A percentile compares a stretch with the other conserved stretches of the same genome.
Evolutionary conservation across 2,113 vertebrate species (phyloP).

Genomic region (Etia nguti): DNA sequence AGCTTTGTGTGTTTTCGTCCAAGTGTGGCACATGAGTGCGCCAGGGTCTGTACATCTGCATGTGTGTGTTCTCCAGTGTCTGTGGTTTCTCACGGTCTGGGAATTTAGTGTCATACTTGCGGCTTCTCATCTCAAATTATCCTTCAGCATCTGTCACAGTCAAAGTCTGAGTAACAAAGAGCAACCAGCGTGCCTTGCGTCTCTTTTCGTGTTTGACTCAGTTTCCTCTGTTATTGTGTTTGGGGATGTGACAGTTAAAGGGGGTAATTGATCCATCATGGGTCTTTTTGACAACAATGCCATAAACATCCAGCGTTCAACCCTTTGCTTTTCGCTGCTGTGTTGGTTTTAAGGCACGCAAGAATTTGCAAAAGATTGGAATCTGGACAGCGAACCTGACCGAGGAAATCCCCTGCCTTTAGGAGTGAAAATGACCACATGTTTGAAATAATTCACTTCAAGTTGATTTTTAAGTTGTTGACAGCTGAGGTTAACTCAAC

Average conservation of each 20-base stretch:
- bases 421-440: constrained; percentile 41
- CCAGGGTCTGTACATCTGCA: not conserved
- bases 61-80: constrained; percentile 20
- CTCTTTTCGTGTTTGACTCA: constrained; percentile 37
- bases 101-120: constrained; percentile 35
- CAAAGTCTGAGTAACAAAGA: constrained; percentile 45
- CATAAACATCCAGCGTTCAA: constrained; percentile 31
- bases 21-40: not conserved
- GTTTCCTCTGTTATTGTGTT: constrained; percentile 51
- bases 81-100: constrained; percentile 19
- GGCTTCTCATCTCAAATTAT: constrained; percentile 11
- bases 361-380: constrained; percentile 47
- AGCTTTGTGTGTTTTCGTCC: not conserved
- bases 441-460: constrained; percentile 36
- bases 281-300: constrained; percentile 34
- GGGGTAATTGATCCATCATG: constrained; percentile 59
- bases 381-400: constrained; percentile 47
- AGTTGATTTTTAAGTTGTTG: constrained; percentile 29
- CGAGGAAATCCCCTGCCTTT: constrained; percentile 59
- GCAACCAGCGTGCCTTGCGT: not conserved
- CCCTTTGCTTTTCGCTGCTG: not conserved
- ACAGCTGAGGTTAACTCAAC: constrained; percentile 40
- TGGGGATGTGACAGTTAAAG: constrained; percentile 47
- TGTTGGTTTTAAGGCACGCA: constrained; percentile 27
- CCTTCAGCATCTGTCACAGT: constrained; percentile 27